Evolutionary conservation across 2,888 invertebrate species (phyloP).

Genomic region (Oscheius sp.): DNA sequence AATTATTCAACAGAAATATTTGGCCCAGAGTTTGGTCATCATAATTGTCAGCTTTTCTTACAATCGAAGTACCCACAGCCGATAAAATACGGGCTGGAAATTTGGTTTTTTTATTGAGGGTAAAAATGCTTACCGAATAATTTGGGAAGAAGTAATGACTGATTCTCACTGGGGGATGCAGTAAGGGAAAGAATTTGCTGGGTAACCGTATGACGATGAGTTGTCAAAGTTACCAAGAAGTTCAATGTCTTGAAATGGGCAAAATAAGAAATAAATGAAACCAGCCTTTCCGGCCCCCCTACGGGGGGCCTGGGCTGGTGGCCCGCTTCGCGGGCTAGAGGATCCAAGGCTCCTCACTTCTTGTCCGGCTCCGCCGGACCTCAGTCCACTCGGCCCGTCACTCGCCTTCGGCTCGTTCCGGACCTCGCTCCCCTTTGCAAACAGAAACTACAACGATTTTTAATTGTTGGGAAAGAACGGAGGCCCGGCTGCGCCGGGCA

Average conservation of each 20-base stretch:
- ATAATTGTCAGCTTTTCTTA: constrained; percentile 51
- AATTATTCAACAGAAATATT: constrained; percentile 64
- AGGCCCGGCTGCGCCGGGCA: too few relatives aligned
- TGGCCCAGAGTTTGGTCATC: constrained; percentile 51
- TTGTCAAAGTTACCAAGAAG: constrained; percentile 55
- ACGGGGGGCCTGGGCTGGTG: too few relatives aligned
- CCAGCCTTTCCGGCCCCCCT: too few relatives aligned
- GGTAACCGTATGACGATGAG: constrained; percentile 53
- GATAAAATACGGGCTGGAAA: constrained; percentile 54
- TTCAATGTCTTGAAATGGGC: constrained; percentile 59
- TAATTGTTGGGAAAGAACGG: too few relatives aligned
- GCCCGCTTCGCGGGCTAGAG: too few relatives aligned
- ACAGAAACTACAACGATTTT: too few relatives aligned
- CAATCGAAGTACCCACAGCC: constrained; percentile 50
- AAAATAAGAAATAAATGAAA: too few relatives aligned
- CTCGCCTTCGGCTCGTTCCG: too few relatives aligned
- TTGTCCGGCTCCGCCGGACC: too few relatives aligned
- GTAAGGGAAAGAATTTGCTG: constrained; percentile 55
- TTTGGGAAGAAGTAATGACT: constrained; percentile 55
- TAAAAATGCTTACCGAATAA: constrained; percentile 46
- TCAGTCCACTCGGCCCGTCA: too few relatives aligned
- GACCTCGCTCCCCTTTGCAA: too few relatives aligned
- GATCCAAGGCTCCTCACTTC: too few relatives aligned
- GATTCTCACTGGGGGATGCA: constrained; percentile 50
- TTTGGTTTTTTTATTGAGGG: not conserved